phyloP scores from a whole-genome alignment of 1,140 invertebrate species.

The Macrosteles quadrilineatus region DNA sequence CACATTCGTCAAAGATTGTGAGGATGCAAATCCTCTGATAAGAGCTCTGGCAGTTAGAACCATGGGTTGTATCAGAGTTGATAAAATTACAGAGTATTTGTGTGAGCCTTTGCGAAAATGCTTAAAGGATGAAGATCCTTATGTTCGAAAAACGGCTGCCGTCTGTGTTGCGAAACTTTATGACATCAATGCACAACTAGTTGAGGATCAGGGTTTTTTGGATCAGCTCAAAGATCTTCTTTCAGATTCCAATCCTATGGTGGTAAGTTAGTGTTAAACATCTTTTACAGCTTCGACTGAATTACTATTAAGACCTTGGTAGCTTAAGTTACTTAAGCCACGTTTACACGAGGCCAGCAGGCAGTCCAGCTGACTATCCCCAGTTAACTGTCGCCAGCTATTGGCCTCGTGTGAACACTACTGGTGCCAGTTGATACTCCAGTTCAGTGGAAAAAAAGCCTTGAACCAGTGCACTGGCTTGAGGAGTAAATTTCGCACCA shows the following conservation, averaged over 20 bases:
- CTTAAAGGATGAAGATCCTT: conserved; percentile 98
- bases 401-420: no score
- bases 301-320: no score
- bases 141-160: conserved; percentile 98
- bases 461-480: no score
- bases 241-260: conserved; percentile 99
- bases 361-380: no score
- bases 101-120: conserved; percentile 99
- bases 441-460: no score
- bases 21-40: conserved; percentile 99
- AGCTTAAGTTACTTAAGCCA: no score
- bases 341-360: no score
- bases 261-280: no score
- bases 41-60: conserved; percentile 97
- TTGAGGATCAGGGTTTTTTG: conserved; percentile 98
- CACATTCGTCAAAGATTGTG: conserved; percentile 99
- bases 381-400: no score
- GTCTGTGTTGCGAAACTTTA: conserved; percentile 99
- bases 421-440: no score
- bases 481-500: no score
- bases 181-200: conserved; percentile 97
- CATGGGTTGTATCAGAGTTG: conserved; percentile 99
- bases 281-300: no score
- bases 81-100: conserved; percentile 99
- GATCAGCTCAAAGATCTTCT: conserved; percentile 96